Percentiles rank a stretch among this genome's conserved stretches.
Evolutionary conservation across 2,113 vertebrate genomes (phyloP).

Genomic region (Poecilia latipinna): DNA sequence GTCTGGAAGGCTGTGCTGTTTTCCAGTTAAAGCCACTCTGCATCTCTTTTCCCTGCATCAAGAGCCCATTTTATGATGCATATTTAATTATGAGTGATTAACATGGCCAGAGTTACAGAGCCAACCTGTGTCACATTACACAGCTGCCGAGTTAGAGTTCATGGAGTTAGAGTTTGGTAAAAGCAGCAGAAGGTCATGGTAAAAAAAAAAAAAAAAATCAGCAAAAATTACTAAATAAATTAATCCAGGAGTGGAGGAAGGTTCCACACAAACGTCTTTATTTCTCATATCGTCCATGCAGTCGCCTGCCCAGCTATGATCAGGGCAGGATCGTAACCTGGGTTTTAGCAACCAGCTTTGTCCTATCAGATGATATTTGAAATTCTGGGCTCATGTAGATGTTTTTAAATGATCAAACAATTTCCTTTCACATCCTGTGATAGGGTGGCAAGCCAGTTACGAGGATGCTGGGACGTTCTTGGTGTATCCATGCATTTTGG

Average conservation of each 20-base stretch:
- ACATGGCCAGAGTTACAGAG: not conserved
- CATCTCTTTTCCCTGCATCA: not conserved
- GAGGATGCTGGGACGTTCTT: too few species aligned
- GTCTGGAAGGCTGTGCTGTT: not conserved
- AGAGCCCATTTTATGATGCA: slow-evolving; percentile 7
- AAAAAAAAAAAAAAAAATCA: not conserved
- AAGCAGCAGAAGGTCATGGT: slow-evolving; percentile 2
- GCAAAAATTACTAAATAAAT: slow-evolving; percentile 7
- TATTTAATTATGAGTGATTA: slow-evolving; percentile 13
- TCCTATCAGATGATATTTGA: too few species aligned
- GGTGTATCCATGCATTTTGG: too few species aligned
- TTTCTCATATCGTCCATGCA: too few species aligned
- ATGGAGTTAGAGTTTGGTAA: not conserved
- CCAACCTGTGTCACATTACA: not conserved
- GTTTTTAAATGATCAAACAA: too few species aligned
- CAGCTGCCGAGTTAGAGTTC: not conserved
- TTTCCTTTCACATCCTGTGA: too few species aligned
- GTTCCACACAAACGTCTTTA: not conserved
- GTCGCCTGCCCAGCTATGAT: not conserved
- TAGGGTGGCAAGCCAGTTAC: too few species aligned
- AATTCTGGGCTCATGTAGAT: too few species aligned
- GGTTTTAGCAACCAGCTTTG: too few species aligned
- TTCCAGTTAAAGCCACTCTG: not conserved
- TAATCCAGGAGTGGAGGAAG: not conserved
- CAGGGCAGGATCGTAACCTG: not conserved